A percentile compares a stretch with the other conserved stretches of the same genome.
Evolutionary conservation across 1,140 invertebrate genomes (phyloP).

Genomic region (Caenorhabditis tropicalis): DNA sequence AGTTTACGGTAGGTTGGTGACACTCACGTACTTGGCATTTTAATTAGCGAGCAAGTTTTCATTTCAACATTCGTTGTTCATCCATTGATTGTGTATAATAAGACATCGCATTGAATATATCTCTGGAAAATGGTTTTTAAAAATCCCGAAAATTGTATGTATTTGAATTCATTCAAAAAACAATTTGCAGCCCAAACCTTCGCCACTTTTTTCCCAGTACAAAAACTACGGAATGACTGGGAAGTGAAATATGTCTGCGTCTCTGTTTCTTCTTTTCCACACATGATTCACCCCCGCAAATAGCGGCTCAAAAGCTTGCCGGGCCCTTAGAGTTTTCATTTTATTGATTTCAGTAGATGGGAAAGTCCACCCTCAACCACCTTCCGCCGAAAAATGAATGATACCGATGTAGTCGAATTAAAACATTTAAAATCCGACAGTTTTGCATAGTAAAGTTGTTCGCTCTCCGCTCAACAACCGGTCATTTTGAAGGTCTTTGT

Average conservation of each 20-base stretch:
- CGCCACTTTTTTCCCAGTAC: no score
- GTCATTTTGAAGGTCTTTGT: neutral
- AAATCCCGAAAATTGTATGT: no score
- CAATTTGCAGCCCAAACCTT: no score
- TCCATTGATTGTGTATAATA: neutral
- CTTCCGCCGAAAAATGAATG: neutral
- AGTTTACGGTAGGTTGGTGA: neutral
- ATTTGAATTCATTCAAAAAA: no score
- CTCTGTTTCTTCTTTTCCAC: neutral
- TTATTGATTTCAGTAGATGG: neutral
- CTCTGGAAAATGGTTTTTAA: no score
- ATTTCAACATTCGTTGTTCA: neutral
- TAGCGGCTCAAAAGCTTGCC: neutral
- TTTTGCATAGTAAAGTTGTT: slow-evolving; percentile 37
- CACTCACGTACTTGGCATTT: neutral
- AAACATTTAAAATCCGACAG: neutral
- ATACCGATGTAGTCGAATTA: slow-evolving; percentile 5
- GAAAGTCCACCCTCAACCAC: neutral
- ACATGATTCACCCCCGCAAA: neutral
- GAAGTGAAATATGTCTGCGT: neutral
- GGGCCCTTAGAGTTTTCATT: neutral
- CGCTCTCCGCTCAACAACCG: neutral
- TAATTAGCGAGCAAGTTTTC: neutral
- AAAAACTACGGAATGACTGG: no score
- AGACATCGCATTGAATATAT: no score